Percentiles rank a stretch among this genome's conserved stretches.
Evolutionary conservation across 2,113 vertebrate species (phyloP).

Genomic region (Zosterops hypoxanthus): DNA sequence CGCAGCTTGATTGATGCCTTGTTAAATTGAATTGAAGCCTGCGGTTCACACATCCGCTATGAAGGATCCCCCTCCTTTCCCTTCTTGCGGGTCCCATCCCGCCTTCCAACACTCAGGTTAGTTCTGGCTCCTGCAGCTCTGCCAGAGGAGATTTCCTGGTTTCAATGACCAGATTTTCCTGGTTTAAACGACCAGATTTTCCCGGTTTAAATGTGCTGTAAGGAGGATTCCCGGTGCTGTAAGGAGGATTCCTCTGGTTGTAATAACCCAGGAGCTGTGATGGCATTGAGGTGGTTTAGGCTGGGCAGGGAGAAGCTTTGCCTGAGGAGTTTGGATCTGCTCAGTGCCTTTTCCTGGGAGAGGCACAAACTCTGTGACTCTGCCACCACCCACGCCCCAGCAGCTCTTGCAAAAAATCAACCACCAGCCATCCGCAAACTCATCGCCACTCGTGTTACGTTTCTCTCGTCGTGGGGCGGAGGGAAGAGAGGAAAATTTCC

Average conservation of each 20-base stretch:
- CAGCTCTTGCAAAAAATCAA: not conserved
- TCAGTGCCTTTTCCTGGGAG: accelerated
- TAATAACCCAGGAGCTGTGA: accelerated
- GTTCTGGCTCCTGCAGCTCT: not conserved
- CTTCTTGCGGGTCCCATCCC: too few species aligned
- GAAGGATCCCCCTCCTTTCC: not conserved
- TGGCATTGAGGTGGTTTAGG: not conserved
- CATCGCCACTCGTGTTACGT: accelerated
- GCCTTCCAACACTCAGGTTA: accelerated
- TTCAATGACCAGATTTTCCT: too few species aligned
- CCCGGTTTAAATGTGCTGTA: too few species aligned
- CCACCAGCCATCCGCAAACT: accelerated
- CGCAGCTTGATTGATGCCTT: not conserved
- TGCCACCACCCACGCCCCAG: accelerated
- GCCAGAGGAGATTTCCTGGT: not conserved
- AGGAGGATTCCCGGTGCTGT: accelerated
- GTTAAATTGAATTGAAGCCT: not conserved
- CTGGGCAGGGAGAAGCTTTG: accelerated
- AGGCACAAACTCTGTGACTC: not conserved
- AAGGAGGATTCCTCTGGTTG: not conserved
- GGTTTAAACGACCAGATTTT: too few species aligned
- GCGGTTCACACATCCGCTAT: accelerated
- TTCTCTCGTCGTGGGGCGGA: not conserved
- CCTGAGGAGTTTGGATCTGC: accelerated
- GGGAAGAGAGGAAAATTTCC: not conserved